Evolutionary conservation across 30 jellyfish, hydroid and myxozoan species (phyloP).

Genomic region (Aurelia aurita complex sp. Pacific): DNA sequence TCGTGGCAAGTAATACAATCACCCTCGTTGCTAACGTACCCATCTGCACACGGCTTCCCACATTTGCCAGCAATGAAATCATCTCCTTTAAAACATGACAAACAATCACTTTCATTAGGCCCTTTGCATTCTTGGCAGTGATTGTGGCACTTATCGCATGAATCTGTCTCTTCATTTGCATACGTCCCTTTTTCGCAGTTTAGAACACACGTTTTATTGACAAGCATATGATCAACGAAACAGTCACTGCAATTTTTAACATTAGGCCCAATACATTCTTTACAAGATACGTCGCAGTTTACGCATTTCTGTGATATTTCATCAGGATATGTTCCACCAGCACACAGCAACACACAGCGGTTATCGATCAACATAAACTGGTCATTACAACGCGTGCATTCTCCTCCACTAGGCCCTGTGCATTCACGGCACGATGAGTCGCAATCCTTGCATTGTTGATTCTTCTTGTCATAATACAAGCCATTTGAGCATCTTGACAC

Average conservation of each 20-base stretch:
- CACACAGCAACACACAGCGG: slow-evolving; percentile 40
- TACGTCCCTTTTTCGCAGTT: slow-evolving; percentile 45
- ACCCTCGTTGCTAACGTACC: neutral
- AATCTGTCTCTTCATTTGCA: neutral
- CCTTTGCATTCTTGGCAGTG: slow-evolving; percentile 42
- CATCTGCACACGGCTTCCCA: slow-evolving; percentile 34
- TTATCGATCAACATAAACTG: slow-evolving; percentile 34
- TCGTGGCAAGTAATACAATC: slow-evolving; percentile 30
- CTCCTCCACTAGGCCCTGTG: slow-evolving; percentile 26
- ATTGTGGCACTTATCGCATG: slow-evolving; percentile 38
- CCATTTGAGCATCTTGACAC: slow-evolving; percentile 52
- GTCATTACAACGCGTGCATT: slow-evolving; percentile 57
- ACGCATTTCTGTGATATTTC: slow-evolving; percentile 2
- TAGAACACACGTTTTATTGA: slow-evolving; percentile 19
- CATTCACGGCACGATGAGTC: slow-evolving; percentile 57
- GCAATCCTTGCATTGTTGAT: slow-evolving; percentile 31
- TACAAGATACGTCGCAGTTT: slow-evolving; percentile 49
- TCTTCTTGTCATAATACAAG: slow-evolving; percentile 15
- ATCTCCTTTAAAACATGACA: slow-evolving; percentile 28
- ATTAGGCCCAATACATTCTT: slow-evolving; percentile 56
- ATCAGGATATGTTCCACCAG: slow-evolving; percentile 39
- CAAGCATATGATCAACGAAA: neutral
- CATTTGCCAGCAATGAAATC: slow-evolving; percentile 12
- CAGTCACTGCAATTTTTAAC: slow-evolving; percentile 54
- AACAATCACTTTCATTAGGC: slow-evolving; percentile 10